phyloP scores from a whole-genome alignment of 2,888 invertebrate species.

The Agrochola circellaris region DNA sequence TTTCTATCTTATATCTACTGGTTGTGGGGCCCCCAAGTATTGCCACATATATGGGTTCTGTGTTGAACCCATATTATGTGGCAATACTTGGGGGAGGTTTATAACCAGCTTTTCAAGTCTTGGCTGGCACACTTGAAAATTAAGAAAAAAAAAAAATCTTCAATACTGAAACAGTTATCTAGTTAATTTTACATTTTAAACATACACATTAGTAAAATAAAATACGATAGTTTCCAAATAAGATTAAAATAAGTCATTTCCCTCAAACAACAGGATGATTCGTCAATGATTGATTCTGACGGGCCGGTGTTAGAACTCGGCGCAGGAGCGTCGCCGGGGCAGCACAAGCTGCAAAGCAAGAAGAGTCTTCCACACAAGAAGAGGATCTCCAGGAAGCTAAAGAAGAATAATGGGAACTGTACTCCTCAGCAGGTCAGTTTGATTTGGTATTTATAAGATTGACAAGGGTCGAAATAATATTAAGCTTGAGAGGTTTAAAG shows the following conservation, averaged over 20 bases:
- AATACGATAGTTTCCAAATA: background rate
- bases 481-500: background rate
- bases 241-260: background rate
- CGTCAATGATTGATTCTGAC: conserved; percentile 76
- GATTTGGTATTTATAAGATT: background rate
- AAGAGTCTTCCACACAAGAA: conserved; percentile 96
- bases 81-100: background rate
- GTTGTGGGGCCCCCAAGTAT: no score
- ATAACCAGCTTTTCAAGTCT: background rate
- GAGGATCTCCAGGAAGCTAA: conserved; percentile 94
- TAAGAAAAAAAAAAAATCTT: no score
- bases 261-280: conserved; percentile 69
- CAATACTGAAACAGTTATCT: no score
- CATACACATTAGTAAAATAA: no score
- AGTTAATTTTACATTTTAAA: no score
- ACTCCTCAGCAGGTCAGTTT: conserved; percentile 84
- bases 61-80: no score
- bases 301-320: conserved; percentile 77
- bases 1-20: background rate
- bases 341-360: conserved; percentile 84
- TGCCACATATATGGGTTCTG: no score
- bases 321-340: conserved; percentile 76
- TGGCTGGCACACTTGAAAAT: no score
- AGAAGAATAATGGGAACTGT: conserved; percentile 78
- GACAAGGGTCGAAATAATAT: background rate